Evolutionary conservation across 2,113 vertebrate genomes (phyloP).

Genomic region (Spheniscus mendiculus): DNA sequence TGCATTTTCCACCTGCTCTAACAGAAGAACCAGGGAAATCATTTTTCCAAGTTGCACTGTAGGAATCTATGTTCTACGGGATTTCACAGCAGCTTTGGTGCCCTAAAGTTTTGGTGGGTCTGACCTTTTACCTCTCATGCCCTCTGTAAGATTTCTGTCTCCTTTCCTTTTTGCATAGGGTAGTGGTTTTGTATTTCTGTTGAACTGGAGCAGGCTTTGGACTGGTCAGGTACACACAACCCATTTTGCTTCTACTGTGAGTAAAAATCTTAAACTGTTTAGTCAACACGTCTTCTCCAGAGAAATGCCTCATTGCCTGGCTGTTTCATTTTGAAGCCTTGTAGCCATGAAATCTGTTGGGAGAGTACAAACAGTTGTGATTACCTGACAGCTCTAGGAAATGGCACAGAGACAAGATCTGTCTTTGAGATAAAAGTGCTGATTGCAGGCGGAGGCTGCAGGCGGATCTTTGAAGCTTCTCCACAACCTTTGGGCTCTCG

Average conservation of each 20-base stretch:
- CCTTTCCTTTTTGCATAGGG: neutral
- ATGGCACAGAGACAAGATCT: neutral
- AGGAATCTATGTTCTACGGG: neutral
- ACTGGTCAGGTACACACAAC: neutral
- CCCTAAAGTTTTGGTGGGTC: neutral
- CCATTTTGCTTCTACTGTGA: neutral
- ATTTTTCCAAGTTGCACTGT: neutral
- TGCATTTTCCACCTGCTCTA: neutral
- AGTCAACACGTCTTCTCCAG: slow-evolving; percentile 9
- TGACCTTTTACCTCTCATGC: neutral
- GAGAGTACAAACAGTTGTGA: slow-evolving; percentile 42
- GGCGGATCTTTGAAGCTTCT: neutral
- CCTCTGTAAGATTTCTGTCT: neutral
- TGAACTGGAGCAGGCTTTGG: neutral
- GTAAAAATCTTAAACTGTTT: slow-evolving; percentile 1
- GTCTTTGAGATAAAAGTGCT: neutral
- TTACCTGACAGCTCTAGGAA: slow-evolving; percentile 50
- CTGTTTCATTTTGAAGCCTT: slow-evolving; percentile 28
- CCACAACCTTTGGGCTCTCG: neutral
- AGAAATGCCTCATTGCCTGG: neutral
- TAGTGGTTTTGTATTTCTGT: neutral
- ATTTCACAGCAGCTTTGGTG: neutral
- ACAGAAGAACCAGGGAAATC: neutral
- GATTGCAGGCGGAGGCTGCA: neutral
- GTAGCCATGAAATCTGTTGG: slow-evolving; percentile 46